These are phyloP conservation scores for Threskiornis aethiopicus DNA, from an alignment of 2,797 vertebrate species.

Conservation along the genomic window DNA sequence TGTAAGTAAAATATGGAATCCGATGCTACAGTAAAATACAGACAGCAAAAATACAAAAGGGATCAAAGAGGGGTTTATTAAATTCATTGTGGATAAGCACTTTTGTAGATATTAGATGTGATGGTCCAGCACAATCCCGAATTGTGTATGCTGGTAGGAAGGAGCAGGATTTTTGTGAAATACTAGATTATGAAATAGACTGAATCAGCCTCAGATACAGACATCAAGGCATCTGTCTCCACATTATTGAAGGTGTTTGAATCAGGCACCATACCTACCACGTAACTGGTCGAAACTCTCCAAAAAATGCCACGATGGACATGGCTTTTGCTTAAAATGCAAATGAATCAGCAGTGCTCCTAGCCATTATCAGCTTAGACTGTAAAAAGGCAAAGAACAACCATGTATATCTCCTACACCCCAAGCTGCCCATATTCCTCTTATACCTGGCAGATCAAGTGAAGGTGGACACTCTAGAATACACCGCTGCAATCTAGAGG, in stretches of 20 bases:
- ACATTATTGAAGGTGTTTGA: not conserved
- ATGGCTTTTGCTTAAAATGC: not conserved
- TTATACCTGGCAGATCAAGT: not conserved
- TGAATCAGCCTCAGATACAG: not conserved
- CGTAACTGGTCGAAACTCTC: not conserved
- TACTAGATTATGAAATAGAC: not conserved
- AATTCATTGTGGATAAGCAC: not conserved
- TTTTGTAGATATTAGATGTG: not conserved
- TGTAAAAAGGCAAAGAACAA: not conserved
- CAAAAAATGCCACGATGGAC: not conserved
- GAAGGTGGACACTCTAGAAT: not conserved
- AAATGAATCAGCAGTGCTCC: not conserved
- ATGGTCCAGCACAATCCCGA: not conserved
- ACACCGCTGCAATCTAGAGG: not conserved
- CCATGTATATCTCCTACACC: not conserved
- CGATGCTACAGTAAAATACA: not conserved
- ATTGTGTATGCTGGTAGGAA: not conserved
- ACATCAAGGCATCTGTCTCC: not conserved
- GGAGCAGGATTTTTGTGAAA: not conserved
- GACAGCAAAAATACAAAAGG: not conserved
- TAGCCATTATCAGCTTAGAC: not conserved
- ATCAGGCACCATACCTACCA: not conserved
- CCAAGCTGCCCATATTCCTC: not conserved
- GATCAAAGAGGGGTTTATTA: not conserved
- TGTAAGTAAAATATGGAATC: not conserved